These are phyloP conservation scores for Allophyes oxyacanthae DNA, from an alignment of 2,888 invertebrate genomes.

Conservation along the genomic window DNA sequence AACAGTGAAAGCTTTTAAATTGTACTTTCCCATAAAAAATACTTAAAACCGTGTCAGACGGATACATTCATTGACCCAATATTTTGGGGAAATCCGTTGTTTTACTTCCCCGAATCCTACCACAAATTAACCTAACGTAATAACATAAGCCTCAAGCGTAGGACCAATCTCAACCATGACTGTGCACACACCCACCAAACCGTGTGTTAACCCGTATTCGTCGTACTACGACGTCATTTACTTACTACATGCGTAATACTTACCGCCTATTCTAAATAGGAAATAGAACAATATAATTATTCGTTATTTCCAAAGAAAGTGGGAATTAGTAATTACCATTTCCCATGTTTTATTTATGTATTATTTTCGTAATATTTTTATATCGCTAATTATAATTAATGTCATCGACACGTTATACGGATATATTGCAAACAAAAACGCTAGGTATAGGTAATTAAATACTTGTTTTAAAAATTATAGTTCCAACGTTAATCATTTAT, in stretches of 20 bases:
- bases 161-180: conserved; percentile 28
- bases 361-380: neutral
- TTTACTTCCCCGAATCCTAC: conserved; percentile 18
- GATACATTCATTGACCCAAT: conserved; percentile 20
- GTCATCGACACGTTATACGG: neutral
- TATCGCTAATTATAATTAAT: conserved; percentile 5
- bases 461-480: neutral
- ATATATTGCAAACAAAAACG: neutral
- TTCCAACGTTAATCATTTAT: conserved; percentile 1
- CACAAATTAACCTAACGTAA: conserved; percentile 4
- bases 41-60: neutral
- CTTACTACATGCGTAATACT: too few species aligned
- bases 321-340: conserved; percentile 18
- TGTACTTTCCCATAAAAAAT: neutral
- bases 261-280: too few species aligned
- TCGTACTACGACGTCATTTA: conserved; percentile 29
- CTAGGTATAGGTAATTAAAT: too few species aligned
- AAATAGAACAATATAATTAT: conserved; percentile 18
- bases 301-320: conserved; percentile 29
- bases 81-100: conserved; percentile 26
- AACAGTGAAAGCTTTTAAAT: conserved; percentile 1
- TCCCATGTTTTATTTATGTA: conserved; percentile 8
- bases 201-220: conserved; percentile 6
- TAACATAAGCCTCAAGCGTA: conserved; percentile 15
- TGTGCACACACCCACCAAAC: conserved; percentile 18